Conservation (phyloP, 1,140 invertebrate species). For the Whitmania pigra region DNA sequence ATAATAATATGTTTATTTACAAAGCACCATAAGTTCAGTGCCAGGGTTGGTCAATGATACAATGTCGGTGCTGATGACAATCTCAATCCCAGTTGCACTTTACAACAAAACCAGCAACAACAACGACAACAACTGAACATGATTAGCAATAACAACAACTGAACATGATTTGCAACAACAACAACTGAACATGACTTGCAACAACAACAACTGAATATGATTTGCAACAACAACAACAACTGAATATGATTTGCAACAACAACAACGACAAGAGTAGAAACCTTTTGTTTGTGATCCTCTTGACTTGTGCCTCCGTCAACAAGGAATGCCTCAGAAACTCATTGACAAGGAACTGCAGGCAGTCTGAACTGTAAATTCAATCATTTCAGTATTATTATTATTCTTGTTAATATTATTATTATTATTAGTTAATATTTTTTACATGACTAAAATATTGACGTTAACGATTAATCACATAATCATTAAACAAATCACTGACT, state of each 20-base stretch:
- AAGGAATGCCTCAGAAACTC: slow-evolving; percentile 64
- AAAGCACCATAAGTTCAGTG: no score
- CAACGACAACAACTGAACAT: no score
- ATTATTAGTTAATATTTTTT: not conserved
- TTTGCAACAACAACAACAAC: not conserved
- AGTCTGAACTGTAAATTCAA: slow-evolving; percentile 53
- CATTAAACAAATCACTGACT: not conserved
- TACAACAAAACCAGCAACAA: no score
- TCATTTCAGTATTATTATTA: not conserved
- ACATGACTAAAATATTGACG: not conserved
- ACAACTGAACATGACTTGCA: no score
- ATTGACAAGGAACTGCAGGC: slow-evolving; percentile 65
- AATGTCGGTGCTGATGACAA: no score
- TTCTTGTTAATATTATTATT: not conserved
- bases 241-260: no score
- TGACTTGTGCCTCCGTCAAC: slow-evolving; percentile 63
- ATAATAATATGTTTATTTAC: no score
- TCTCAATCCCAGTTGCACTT: no score
- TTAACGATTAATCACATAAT: not conserved
- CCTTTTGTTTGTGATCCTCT: slow-evolving; percentile 46
- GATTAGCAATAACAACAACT: no score
- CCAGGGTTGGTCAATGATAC: no score
- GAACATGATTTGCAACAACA: no score
- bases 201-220: no score
- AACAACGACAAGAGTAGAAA: slow-evolving; percentile 1